Base-by-base conservation (phyloP, 2,797 vertebrate genomes). In the Adelosebastes latens region DNA sequence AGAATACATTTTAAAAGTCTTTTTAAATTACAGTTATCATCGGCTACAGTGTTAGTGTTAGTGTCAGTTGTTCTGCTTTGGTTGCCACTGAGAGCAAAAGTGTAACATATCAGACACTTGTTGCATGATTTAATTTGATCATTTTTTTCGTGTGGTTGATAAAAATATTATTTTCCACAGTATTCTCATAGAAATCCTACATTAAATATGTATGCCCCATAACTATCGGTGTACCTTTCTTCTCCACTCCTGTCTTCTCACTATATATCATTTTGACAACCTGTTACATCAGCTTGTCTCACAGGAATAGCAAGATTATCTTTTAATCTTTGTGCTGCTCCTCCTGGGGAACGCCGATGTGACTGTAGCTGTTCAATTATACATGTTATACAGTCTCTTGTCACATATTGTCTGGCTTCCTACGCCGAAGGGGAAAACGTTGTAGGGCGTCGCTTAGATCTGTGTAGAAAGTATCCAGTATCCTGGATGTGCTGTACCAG, bases 201-300 rank as follows among this genome's bases (percentile, higher is more conserved):
- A 76, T 79, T 34, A 27, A 72, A 81, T 27, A 72, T 60, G 39
- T 31, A 59, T 66, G 55, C 58, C 18, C n/a, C 27, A 56, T 68
- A 32, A 22, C 29, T 42, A 13, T 79, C 79, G n/a, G 2, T 78
- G 36, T 58, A 8, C 69, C 34, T 69, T 70, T 80, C 36, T 55
- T 27, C 49, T 62, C 6, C 13, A 24, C 52, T 60, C 63, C 27
- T 55, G 31, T 66, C 75, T 58, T 83, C 65, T 82, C 74, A 61
- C 77, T n/a, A 25, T 61, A 25, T 82, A 63, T 84, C 66, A 83
- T 77, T 85, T 86, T 88, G 87, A 93, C 91, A 92, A 84, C 87
- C 82, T 91, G 87, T 94, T 89, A 90, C 87, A 91, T 91, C 85
- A 91, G 75, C 59, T 72, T 49, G 42, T 90, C 91, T 87, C 85